Evolutionary conservation across 2,113 vertebrate genomes (phyloP).

Genomic region (Phaethornis superciliosus): DNA sequence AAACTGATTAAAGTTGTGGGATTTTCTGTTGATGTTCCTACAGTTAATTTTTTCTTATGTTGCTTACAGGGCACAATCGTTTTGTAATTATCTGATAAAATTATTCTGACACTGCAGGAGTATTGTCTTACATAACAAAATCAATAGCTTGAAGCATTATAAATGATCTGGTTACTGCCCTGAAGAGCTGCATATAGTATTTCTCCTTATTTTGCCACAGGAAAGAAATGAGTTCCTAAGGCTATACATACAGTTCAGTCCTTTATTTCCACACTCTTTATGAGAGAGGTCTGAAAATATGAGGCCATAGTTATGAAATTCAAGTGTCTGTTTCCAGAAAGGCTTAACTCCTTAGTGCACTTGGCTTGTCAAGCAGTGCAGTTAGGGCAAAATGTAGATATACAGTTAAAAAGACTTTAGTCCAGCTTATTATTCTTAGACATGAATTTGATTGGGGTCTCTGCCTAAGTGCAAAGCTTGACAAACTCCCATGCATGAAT

Average conservation of each 20-base stretch:
- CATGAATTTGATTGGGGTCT: background rate
- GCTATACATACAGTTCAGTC: background rate
- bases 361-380: background rate
- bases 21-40: background rate
- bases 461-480: background rate
- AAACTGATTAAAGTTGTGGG: background rate
- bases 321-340: background rate
- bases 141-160: conserved; percentile 9
- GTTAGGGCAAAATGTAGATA: background rate
- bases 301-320: background rate
- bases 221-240: background rate
- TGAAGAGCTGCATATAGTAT: background rate
- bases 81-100: conserved; percentile 21
- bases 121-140: conserved; percentile 38
- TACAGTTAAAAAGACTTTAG: background rate
- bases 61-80: background rate
- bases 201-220: background rate
- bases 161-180: background rate
- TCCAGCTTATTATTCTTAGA: background rate
- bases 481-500: background rate
- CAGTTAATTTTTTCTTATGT: background rate
- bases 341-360: background rate
- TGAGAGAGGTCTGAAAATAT: background rate
- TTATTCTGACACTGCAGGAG: background rate
- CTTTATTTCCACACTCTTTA: background rate